Base-by-base conservation (phyloP, 2,888 invertebrate species). In the Cyrtodaria siliqua region DNA sequence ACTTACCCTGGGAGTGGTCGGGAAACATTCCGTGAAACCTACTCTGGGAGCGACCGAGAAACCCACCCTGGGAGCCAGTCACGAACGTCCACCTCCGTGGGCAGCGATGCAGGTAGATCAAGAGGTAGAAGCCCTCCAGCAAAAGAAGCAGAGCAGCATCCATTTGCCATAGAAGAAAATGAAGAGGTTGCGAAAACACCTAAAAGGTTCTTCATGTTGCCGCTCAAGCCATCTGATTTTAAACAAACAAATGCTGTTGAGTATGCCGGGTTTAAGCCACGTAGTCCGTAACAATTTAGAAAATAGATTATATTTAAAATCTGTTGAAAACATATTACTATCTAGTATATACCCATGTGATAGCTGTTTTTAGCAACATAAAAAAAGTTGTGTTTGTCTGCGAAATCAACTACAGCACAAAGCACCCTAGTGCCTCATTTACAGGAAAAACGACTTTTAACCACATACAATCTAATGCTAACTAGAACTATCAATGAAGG, bases 201-300 rank as follows among this genome's bases (percentile, higher is more conserved):
- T 8, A 33, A 16, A 33, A 33, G 16, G 47, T 47, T 47, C 47
- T 47, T 47, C 16, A 18, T 20, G 3, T 4, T 6, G 8, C n/a
- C 47, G 18, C 20, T 29, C 24, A 60, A 14, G 14, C 29, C 14
- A 23, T 9, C 16, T 6, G 42, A 40, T 3, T n/a, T 12, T 8
- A 33, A 57, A 27, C 16, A 20, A 8, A 16, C 20, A 16, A 38
- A 49, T 20, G 57, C 67, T 24, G 27, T 67, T 27, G 57, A 56
- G 2, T 67, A 59, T 38, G 57, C 67, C 16, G 67, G 67, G 0
- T 67, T 67, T 49, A 66, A 53, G 20, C 63, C 52, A 55, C 8
- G 29, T 20, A 16, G 16, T n/a, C n/a, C n/a, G n/a, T n/a, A n/a
- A n/a, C n/a, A n/a, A n/a, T n/a, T n/a, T n/a, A n/a, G n/a, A n/a